These are phyloP conservation scores for Macrochelys suwanniensis DNA, from an alignment of 2,797 vertebrate species.

Conservation along the genomic window DNA sequence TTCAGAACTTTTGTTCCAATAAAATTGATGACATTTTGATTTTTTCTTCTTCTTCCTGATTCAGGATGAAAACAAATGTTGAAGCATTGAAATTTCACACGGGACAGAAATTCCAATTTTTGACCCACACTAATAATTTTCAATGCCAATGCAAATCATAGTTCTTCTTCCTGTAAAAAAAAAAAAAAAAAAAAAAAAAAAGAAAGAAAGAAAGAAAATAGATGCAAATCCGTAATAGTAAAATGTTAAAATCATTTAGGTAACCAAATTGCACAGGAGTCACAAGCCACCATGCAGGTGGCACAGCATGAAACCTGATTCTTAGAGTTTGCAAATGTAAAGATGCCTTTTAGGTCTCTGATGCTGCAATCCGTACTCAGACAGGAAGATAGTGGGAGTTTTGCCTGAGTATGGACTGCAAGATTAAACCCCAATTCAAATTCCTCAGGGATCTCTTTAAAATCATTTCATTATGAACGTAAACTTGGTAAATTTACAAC, in stretches of 20 bases:
- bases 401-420: background rate
- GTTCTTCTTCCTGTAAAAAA: conserved; percentile 12
- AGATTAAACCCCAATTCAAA: background rate
- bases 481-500: background rate
- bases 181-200: conserved; percentile 22
- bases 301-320: conserved; percentile 37
- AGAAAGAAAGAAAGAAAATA: conserved; percentile 27
- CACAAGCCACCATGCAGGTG: conserved; percentile 49
- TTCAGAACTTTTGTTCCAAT: conserved; percentile 9
- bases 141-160: background rate
- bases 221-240: conserved; percentile 39
- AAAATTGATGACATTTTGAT: background rate
- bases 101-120: background rate
- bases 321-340: conserved; percentile 36
- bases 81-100: conserved; percentile 7
- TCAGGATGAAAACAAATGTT: background rate
- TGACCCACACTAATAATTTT: background rate
- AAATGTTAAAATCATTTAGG: conserved; percentile 30
- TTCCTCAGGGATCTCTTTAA: background rate
- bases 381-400: background rate
- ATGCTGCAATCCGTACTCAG: background rate
- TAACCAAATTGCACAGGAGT: conserved; percentile 48
- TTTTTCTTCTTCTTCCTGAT: conserved; percentile 14
- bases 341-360: conserved; percentile 21
- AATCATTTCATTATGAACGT: background rate